Percentiles rank a stretch among this genome's conserved stretches.
phyloP scores from a whole-genome alignment of 1,140 invertebrate species.

The Zophobas morio region DNA sequence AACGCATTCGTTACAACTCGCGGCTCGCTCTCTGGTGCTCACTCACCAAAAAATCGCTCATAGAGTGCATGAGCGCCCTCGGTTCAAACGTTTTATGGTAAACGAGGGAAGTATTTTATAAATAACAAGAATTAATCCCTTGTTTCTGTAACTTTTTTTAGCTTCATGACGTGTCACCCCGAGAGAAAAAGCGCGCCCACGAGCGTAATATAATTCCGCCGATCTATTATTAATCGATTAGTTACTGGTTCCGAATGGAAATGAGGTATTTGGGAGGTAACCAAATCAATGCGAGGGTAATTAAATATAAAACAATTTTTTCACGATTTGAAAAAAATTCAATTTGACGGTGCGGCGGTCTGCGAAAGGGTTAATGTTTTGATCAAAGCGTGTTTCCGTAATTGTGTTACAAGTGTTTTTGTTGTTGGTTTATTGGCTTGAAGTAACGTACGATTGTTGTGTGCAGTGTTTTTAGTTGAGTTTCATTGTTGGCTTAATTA shows the following conservation, averaged over 20 bases:
- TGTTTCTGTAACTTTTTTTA: background rate
- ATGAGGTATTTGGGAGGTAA: constrained; percentile 5
- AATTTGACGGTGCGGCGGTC: background rate
- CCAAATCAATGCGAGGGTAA: constrained; percentile 6
- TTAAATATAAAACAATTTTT: constrained; percentile 1
- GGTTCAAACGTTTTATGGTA: too few species aligned
- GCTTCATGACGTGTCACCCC: constrained; percentile 16
- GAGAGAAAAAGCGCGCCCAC: constrained; percentile 6
- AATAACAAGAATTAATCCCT: background rate
- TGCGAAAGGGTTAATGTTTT: too few species aligned
- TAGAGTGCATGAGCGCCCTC: too few species aligned
- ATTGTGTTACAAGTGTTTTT: too few species aligned
- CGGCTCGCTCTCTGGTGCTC: too few species aligned
- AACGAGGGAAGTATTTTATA: constrained; percentile 3
- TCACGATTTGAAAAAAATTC: background rate
- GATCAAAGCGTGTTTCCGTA: too few species aligned
- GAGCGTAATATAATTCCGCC: constrained; percentile 24
- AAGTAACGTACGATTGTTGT: too few species aligned
- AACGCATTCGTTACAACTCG: too few species aligned
- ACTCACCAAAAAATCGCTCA: too few species aligned
- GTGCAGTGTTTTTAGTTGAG: too few species aligned
- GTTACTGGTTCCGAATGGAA: constrained; percentile 17
- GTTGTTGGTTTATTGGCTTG: too few species aligned
- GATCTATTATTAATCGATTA: constrained; percentile 32
- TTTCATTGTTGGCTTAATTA: too few species aligned